Evolutionary conservation across 2,113 vertebrate species (phyloP).

Genomic region (Gracilinanus agilis): DNA sequence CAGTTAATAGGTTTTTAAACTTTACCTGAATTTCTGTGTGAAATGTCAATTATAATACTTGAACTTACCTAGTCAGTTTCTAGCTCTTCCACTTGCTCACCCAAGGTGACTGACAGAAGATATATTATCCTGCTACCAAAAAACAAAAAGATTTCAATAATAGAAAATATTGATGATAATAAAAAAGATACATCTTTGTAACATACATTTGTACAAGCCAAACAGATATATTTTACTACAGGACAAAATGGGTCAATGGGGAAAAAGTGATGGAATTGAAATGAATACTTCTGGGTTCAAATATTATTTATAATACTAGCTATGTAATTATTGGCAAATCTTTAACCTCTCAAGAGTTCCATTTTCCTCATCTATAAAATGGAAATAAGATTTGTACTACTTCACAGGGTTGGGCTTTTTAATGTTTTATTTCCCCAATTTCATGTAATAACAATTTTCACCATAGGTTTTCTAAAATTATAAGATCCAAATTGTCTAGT

Average conservation of each 20-base stretch:
- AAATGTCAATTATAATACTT: slow-evolving; percentile 33
- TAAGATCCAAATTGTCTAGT: no score
- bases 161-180: neutral
- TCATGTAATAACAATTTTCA: no score
- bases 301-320: neutral
- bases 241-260: neutral
- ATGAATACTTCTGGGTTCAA: neutral
- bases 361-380: neutral
- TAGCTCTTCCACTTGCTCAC: slow-evolving; percentile 12
- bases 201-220: neutral
- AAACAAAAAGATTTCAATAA: slow-evolving; percentile 22
- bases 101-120: neutral
- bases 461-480: no score
- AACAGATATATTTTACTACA: neutral
- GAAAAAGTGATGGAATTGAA: neutral
- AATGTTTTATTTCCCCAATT: no score
- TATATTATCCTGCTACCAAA: slow-evolving; percentile 29
- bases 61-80: slow-evolving; percentile 39
- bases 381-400: neutral
- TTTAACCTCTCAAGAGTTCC: neutral
- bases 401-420: neutral
- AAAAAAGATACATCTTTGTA: neutral
- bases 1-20: slow-evolving; percentile 24
- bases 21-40: slow-evolving; percentile 36
- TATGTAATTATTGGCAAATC: neutral